Evolutionary conservation across 2,888 invertebrate species (phyloP), one percentile per base, ranked within the genome.

Genomic region (Erynnis tages): DNA sequence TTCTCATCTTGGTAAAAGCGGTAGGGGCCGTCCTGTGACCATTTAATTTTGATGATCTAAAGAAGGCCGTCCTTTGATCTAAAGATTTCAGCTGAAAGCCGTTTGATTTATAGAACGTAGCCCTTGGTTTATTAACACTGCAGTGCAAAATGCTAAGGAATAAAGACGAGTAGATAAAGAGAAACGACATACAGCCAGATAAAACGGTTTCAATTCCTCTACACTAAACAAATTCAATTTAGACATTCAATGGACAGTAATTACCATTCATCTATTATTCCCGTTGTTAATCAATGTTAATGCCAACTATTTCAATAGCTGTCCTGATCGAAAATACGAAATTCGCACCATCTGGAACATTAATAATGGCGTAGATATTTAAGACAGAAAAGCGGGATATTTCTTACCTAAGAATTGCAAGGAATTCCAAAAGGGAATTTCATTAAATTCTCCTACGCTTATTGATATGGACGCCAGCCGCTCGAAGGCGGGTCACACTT

Each of bases 391-490:
- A 44, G 56, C 40, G 56, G 56, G 55, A 60, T 60, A 58, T 59
- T 55, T 55, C 55, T 57, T 56, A 55, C 58, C 54, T 56, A 54
- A 56, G 60, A 56, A 54, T 58, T 54, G 50, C 57, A 55, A 61
- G 60, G 61, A 59, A 64, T 62, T 50, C 55, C 35, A 40, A 54
- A 55, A 62, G 60, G 43, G 64, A 66, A 66, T 66, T 65, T 65
- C 67, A 69, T 69, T 68, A 68, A 64, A 66, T 65, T 66, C 63
- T 61, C 61, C 48, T 56, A 56, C 79, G 76, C 84, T 84, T 86
- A 86, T 85, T 85, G 84, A 84, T 84, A 84, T 85, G 84, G 83
- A 80, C 71, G 82, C 76, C 82, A 67, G 71, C 67, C 69, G 66
- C 75, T 77, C 73, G 70, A 70, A 76, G 75, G 66, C 69, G 76